Conservation (phyloP, 2,888 invertebrate genomes). For the Resseliella maxima region DNA sequence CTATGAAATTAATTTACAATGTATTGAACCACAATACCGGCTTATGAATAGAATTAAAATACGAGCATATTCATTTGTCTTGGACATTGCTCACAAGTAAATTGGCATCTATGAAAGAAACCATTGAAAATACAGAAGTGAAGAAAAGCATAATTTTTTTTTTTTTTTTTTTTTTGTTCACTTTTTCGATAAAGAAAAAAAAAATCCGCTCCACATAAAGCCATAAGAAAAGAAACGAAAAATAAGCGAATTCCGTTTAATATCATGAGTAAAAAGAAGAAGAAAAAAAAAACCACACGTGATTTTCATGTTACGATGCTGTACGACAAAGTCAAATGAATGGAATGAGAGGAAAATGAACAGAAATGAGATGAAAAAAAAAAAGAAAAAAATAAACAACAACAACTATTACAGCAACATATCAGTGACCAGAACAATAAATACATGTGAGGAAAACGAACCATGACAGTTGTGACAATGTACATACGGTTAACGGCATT, state of each 20-base stretch:
- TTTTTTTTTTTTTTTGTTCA: no score
- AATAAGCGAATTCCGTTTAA: background rate
- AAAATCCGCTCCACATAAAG: background rate
- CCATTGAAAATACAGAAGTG: background rate
- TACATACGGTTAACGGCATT: conserved; percentile 1
- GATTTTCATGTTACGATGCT: background rate
- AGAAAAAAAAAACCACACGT: background rate
- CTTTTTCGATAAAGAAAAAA: background rate
- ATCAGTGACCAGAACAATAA: conserved; percentile 9
- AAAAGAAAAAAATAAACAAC: conserved; percentile 8
- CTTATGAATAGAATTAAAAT: background rate
- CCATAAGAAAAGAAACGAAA: background rate
- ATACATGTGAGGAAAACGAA: background rate
- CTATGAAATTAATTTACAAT: background rate
- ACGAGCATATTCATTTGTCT: background rate
- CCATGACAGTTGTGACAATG: background rate
- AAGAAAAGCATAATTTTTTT: no score
- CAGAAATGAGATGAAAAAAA: background rate
- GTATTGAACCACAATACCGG: background rate
- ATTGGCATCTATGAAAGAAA: conserved; percentile 12
- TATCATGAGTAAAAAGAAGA: background rate
- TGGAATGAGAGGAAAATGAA: background rate
- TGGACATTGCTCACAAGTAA: background rate
- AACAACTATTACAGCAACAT: no score
- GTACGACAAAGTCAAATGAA: background rate